Evolutionary conservation across 2,888 invertebrate species (phyloP).

Genomic region (Ormyrus nitidulus): DNA sequence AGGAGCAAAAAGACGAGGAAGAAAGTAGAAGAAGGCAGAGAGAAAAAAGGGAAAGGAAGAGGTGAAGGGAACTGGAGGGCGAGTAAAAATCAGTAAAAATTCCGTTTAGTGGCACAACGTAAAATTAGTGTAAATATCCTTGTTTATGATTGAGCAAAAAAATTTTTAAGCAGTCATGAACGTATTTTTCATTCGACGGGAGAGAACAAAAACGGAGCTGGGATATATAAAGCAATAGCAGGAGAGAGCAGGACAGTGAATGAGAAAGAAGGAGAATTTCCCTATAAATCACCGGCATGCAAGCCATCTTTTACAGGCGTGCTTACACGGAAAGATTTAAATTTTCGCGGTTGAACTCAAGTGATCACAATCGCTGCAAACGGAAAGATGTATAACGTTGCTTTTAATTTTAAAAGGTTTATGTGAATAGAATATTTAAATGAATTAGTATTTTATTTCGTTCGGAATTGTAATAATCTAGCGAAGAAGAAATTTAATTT

Average conservation of each 20-base stretch:
- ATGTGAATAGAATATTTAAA: neutral
- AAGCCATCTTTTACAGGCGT: slow-evolving; percentile 45
- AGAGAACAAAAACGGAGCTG: slow-evolving; percentile 1
- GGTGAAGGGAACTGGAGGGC: neutral
- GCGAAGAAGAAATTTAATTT: too few species aligned
- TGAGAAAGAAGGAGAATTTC: slow-evolving; percentile 52
- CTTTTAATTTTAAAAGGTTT: too few species aligned
- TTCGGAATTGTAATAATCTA: neutral
- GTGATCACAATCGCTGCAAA: slow-evolving; percentile 22
- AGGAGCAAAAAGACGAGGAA: neutral
- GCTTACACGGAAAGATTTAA: slow-evolving; percentile 41
- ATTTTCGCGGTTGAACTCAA: slow-evolving; percentile 41
- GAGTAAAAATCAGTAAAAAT: neutral
- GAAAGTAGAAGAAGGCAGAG: neutral
- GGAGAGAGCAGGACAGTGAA: slow-evolving; percentile 1
- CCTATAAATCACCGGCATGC: slow-evolving; percentile 48
- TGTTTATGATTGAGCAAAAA: slow-evolving; percentile 9
- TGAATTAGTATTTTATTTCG: neutral
- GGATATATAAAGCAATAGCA: neutral
- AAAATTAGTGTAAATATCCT: slow-evolving; percentile 28
- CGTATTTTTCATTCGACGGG: slow-evolving; percentile 19
- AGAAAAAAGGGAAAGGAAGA: neutral
- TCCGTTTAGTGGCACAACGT: neutral
- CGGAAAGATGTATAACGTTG: neutral
- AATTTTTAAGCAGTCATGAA: slow-evolving; percentile 16